These are phyloP conservation scores for Orchesella flavescens DNA, from an alignment of 2,888 invertebrate species.

Conservation along the genomic window DNA sequence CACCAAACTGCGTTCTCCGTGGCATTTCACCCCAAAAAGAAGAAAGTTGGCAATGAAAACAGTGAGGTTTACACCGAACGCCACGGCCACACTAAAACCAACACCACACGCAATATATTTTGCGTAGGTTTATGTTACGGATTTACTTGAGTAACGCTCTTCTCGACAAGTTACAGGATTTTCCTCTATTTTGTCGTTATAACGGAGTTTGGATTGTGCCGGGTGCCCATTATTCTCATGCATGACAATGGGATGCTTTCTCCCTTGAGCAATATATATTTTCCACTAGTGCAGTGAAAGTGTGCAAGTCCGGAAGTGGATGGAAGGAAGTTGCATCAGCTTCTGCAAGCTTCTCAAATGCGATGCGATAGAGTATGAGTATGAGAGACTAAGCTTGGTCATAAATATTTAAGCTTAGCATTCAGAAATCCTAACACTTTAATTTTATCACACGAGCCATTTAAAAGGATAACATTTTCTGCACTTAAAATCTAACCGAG, in stretches of 20 bases:
- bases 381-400: constrained; percentile 21
- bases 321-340: constrained; percentile 45
- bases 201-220: constrained; percentile 3
- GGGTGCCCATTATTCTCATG: constrained; percentile 47
- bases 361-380: too few species aligned
- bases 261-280: constrained; percentile 55
- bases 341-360: not conserved
- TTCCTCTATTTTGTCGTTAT: constrained; percentile 7
- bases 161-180: constrained; percentile 41
- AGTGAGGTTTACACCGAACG: not conserved
- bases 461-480: constrained; percentile 23
- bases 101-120: constrained; percentile 1
- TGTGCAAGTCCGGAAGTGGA: constrained; percentile 46
- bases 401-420: constrained; percentile 60
- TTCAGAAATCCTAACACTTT: constrained; percentile 50
- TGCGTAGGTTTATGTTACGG: not conserved
- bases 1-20: constrained; percentile 15
- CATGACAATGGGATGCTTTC: constrained; percentile 62
- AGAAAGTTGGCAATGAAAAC: not conserved
- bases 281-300: constrained; percentile 43
- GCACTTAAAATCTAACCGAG: not conserved
- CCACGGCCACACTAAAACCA: not conserved
- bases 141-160: constrained; percentile 33
- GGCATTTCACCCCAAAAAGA: constrained; percentile 39
- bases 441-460: constrained; percentile 43